Evolutionary conservation across 2,113 vertebrate species (phyloP).

Genomic region (Hippocampus zosterae): DNA sequence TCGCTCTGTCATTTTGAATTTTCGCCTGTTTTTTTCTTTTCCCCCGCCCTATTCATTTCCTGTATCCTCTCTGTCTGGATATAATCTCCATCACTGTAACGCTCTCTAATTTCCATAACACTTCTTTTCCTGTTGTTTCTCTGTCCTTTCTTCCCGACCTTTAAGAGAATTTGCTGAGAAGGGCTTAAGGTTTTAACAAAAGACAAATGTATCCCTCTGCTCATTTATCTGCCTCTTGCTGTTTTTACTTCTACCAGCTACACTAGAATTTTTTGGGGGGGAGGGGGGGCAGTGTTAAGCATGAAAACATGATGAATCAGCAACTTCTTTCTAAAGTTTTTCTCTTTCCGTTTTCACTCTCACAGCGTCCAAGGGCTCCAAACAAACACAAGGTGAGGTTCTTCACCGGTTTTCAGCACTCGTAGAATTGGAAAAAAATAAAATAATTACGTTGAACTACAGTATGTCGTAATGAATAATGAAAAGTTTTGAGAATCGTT

Average conservation of each 20-base stretch:
- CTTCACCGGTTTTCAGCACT: not conserved
- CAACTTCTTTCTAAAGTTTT: constrained; percentile 54
- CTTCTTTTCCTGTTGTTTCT: constrained; percentile 58
- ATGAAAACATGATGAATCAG: constrained; percentile 59
- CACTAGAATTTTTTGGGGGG: constrained; percentile 1
- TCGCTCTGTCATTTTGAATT: constrained; percentile 72
- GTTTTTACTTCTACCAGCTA: constrained; percentile 48
- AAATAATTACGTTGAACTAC: not conserved
- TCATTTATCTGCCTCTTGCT: constrained; percentile 67
- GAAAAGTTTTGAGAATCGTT: not conserved
- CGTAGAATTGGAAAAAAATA: not conserved
- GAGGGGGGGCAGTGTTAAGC: constrained; percentile 43
- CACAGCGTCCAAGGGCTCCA: constrained; percentile 59
- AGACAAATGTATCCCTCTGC: constrained; percentile 67
- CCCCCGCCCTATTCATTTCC: constrained; percentile 45
- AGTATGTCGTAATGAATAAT: not conserved
- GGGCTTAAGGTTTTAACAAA: constrained; percentile 70
- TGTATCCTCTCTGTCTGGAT: constrained; percentile 32
- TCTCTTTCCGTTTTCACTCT: constrained; percentile 22
- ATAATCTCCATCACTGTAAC: constrained; percentile 57
- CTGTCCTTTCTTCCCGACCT: constrained; percentile 67
- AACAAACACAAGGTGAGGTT: constrained; percentile 63
- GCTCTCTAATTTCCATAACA: constrained; percentile 61
- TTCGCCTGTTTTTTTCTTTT: constrained; percentile 14
- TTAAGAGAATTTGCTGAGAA: constrained; percentile 74